Conservation (phyloP, 2,113 vertebrate genomes). For the Conger conger region DNA sequence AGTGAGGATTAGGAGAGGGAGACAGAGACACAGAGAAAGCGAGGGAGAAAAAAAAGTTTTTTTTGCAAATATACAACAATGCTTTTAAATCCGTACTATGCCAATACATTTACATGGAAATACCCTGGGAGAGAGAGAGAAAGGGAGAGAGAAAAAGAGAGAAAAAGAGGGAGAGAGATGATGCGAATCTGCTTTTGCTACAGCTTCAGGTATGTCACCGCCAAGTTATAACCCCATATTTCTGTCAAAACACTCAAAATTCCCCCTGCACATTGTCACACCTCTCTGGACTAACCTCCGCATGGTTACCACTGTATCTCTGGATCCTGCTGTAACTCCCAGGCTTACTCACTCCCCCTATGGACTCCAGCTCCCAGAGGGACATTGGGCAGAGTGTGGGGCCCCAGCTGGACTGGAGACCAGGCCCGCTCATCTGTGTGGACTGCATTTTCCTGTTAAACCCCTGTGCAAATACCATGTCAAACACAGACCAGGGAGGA, state of each 20-base stretch:
- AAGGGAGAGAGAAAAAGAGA: constrained; percentile 9
- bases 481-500: neutral
- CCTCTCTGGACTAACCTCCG: constrained; percentile 12
- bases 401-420: neutral
- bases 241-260: constrained; percentile 31
- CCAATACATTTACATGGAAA: neutral
- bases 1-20: neutral
- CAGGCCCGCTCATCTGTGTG: neutral
- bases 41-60: too few species aligned
- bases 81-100: neutral
- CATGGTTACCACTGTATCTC: constrained; percentile 3
- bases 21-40: neutral
- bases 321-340: neutral
- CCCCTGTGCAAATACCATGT: too few species aligned
- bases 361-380: neutral
- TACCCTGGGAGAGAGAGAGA: neutral
- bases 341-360: constrained; percentile 1
- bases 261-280: constrained; percentile 18
- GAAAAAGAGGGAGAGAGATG: constrained; percentile 8
- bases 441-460: too few species aligned
- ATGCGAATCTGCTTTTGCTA: constrained; percentile 1
- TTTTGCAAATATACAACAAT: neutral
- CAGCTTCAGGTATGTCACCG: constrained; percentile 17
- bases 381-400: neutral
- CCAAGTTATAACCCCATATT: constrained; percentile 11